phyloP scores from a whole-genome alignment of 1,140 invertebrate species.

The Tetraneura akinire region DNA sequence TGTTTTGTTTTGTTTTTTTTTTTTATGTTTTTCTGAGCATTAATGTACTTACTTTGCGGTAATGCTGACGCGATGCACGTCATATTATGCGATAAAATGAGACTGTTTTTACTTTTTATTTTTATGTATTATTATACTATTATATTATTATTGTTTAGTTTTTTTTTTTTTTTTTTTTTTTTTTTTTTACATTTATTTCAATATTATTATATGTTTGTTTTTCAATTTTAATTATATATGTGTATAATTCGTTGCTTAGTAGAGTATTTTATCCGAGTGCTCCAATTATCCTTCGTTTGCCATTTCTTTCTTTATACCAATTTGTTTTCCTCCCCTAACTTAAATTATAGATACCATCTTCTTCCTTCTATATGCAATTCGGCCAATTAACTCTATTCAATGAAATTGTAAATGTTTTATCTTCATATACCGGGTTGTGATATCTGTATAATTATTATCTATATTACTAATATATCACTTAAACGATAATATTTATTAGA shows the following conservation, averaged over 20 bases:
- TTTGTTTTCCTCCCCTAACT: not conserved
- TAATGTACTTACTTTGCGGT: too few species aligned
- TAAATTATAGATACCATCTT: too few species aligned
- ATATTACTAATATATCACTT: not conserved
- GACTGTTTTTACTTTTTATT: conserved; percentile 40
- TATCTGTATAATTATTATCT: not conserved
- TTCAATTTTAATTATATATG: not conserved
- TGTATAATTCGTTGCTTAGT: not conserved
- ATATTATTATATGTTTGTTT: not conserved
- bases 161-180: too few species aligned
- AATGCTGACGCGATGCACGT: too few species aligned
- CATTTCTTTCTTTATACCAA: not conserved
- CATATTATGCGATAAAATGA: conserved; percentile 32
- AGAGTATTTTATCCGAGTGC: not conserved
- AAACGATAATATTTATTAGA: conserved; percentile 29
- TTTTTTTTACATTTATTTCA: too few species aligned
- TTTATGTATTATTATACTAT: not conserved
- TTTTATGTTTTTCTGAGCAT: too few species aligned
- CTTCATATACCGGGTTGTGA: not conserved
- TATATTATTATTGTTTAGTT: too few species aligned
- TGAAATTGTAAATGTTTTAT: not conserved
- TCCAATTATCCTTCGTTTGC: not conserved
- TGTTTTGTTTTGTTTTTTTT: too few species aligned
- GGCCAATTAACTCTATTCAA: not conserved
- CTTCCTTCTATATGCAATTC: not conserved